Evolutionary conservation across 2,888 invertebrate species (phyloP).

Genomic region (Agrotis ipsilon): DNA sequence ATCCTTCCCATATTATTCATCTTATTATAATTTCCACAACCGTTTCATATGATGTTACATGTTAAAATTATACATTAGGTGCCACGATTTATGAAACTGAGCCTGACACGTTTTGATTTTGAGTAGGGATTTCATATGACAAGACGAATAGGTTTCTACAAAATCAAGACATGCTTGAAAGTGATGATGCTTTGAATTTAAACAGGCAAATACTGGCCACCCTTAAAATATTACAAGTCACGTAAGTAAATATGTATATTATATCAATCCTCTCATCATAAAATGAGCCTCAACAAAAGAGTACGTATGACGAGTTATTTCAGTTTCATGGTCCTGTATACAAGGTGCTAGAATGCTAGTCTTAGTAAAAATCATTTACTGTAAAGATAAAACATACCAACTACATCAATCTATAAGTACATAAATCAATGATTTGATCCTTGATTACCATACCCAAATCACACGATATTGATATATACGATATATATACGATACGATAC

Average conservation of each 20-base stretch:
- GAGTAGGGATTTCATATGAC: constrained; percentile 45
- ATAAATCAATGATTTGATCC: constrained; percentile 16
- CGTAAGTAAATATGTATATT: neutral
- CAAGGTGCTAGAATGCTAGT: neutral
- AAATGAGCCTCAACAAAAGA: no score
- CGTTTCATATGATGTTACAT: constrained; percentile 54
- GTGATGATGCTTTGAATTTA: constrained; percentile 24
- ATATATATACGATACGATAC: no score
- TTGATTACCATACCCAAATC: constrained; percentile 38
- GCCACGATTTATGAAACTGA: constrained; percentile 56
- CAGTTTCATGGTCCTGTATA: no score
- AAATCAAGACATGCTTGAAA: constrained; percentile 12
- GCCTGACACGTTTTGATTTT: constrained; percentile 52
- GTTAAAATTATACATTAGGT: constrained; percentile 59
- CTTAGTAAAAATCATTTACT: neutral
- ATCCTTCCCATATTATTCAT: constrained; percentile 58
- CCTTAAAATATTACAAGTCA: neutral
- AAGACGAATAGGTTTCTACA: constrained; percentile 44
- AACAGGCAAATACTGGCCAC: neutral
- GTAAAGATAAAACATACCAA: neutral
- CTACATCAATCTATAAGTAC: constrained; percentile 11
- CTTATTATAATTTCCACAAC: constrained; percentile 66
- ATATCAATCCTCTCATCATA: neutral
- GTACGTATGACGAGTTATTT: no score
- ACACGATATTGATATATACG: constrained; percentile 7